Base-by-base conservation (phyloP, 2,113 vertebrate genomes). In the Fulica atra region DNA sequence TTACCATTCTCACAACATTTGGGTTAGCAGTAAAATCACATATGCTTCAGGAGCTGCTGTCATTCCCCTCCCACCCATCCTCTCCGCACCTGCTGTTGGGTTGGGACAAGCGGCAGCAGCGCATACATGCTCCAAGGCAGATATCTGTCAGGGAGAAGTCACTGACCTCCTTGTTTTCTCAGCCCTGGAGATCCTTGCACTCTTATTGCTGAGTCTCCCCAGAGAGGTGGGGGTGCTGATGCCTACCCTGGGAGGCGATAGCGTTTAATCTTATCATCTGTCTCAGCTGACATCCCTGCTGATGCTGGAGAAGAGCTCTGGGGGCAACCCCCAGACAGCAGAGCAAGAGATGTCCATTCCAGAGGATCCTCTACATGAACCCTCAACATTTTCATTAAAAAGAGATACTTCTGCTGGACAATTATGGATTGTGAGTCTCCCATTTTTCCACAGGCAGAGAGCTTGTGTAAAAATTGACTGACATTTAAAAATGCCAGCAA, bases 401-500 rank as follows among this genome's bases (percentile, higher is more conserved):
- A 66, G 38, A 94, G 61, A 59, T n/a, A 7, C 18, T 93, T 63
- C 81, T 80, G 65, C 89, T 89, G 77, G 77, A 91, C 91, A 91
- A 13, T 79, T 92, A 89, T 8, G 28, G 83, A 36, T 15, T 78
- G 73, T 87, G 92, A 72, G 69, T 89, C 65, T 53, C n/a, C 57
- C 42, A 14, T 33, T 50, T 51, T 93, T 66, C 61, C 73, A 81
- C 61, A 76, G 88, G 82, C 88, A 87, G 72, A 5, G 13, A 89
- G 83, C 54, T 76, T 53, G 40, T 79, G 91, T 86, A 61, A 97
- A 97, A 95, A 61, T 81, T 93, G 92, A 92, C 80, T 96, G 96
- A 94, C 88, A 92, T 97, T 96, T 94, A 23, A 92, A 95, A 96
- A 94, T 96, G 93, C 91, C 95, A 96, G 48, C 72, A 69, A 14